These are phyloP conservation scores for Ischnura elegans DNA, from an alignment of 2,888 invertebrate genomes.

Conservation along the genomic window DNA sequence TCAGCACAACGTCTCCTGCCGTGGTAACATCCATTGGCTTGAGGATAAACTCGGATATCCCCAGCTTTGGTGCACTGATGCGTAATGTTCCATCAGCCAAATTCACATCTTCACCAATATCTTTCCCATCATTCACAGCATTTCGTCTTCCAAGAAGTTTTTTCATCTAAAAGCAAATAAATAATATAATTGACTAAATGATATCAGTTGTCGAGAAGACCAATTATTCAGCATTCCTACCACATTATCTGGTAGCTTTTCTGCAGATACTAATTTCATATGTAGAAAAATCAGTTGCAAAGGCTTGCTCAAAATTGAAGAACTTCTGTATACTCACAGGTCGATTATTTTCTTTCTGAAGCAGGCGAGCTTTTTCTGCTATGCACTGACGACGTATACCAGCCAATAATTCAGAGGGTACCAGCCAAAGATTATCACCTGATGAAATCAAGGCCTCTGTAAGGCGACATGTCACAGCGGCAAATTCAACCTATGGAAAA, in stretches of 20 bases:
- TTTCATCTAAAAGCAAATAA: slow-evolving; percentile 73
- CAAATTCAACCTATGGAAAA: slow-evolving; percentile 78
- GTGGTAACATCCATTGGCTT: slow-evolving; percentile 77
- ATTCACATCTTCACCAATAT: slow-evolving; percentile 74
- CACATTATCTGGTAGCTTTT: background rate
- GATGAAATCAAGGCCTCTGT: slow-evolving; percentile 91
- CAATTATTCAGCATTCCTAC: background rate
- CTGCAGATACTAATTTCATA: background rate
- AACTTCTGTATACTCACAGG: slow-evolving; percentile 72
- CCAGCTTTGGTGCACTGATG: slow-evolving; percentile 76
- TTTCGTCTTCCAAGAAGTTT: slow-evolving; percentile 74
- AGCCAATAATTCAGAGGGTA: slow-evolving; percentile 85
- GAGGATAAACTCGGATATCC: slow-evolving; percentile 75
- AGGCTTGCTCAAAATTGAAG: background rate
- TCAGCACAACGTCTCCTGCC: slow-evolving; percentile 79
- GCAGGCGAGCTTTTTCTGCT: slow-evolving; percentile 75
- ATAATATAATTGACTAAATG: slow-evolving; percentile 57
- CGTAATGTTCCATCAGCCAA: slow-evolving; percentile 74
- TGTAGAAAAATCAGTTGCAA: background rate
- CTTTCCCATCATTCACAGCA: slow-evolving; percentile 74
- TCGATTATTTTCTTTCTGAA: slow-evolving; percentile 74
- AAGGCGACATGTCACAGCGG: slow-evolving; percentile 92
- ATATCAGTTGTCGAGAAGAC: background rate
- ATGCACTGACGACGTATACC: slow-evolving; percentile 81
- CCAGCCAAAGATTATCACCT: slow-evolving; percentile 88